Conservation (phyloP, 2,888 invertebrate genomes). For the Colletes collaris region DNA sequence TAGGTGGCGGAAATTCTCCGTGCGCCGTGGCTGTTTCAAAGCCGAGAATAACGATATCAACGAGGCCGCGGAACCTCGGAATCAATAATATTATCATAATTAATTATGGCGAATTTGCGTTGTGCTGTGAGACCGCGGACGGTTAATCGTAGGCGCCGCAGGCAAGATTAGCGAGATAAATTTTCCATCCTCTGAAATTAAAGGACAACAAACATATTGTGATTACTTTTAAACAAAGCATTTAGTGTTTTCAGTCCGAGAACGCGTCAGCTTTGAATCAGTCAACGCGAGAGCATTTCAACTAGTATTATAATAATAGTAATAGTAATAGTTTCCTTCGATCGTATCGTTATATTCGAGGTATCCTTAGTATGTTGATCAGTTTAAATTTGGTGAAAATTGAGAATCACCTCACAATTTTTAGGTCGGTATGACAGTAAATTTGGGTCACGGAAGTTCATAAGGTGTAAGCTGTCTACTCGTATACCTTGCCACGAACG, state of each 20-base stretch:
- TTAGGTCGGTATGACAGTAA: too few species aligned
- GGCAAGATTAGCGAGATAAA: not conserved
- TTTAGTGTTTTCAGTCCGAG: not conserved
- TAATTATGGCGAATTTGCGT: slow-evolving; percentile 38
- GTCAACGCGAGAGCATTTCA: not conserved
- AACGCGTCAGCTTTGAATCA: not conserved
- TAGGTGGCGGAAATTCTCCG: slow-evolving; percentile 26
- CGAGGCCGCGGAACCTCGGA: slow-evolving; percentile 38
- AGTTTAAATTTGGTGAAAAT: too few species aligned
- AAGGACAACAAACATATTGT: not conserved
- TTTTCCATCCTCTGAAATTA: not conserved
- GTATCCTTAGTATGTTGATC: too few species aligned
- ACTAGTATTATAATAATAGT: too few species aligned
- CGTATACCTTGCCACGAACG: too few species aligned
- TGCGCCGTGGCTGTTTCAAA: slow-evolving; percentile 4
- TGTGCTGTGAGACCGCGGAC: slow-evolving; percentile 9
- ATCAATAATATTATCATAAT: slow-evolving; percentile 55
- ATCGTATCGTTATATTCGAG: too few species aligned
- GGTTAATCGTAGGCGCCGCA: slow-evolving; percentile 25
- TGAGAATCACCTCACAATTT: too few species aligned
- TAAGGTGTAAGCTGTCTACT: too few species aligned
- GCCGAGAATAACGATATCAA: slow-evolving; percentile 35
- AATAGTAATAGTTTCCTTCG: too few species aligned
- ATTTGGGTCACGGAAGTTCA: too few species aligned
- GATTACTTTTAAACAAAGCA: not conserved